Base-by-base conservation (phyloP, 2,888 invertebrate genomes). In the Lasioglossum lativentre region DNA sequence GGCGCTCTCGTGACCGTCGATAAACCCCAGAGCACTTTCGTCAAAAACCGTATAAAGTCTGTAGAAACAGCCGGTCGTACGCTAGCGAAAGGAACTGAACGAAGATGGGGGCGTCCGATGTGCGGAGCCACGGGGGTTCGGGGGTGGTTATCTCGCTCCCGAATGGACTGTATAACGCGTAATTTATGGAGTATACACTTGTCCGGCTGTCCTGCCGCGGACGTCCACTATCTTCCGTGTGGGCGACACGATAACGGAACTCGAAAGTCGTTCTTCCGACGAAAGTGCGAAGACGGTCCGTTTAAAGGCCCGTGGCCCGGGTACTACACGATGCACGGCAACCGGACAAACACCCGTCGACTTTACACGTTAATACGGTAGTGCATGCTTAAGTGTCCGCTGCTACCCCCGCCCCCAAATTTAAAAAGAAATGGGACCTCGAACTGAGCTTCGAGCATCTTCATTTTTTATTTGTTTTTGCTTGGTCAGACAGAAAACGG, bases 131-230 rank as follows among this genome's bases (percentile, higher is more conserved):
- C 47, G 27, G 56, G 78, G 75, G 68, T 16, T 30, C 66, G 80
- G 73, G 68, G 83, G 73, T 71, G 88, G 84, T 90, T 89, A 90
- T 90, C 89, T 90, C 73, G 66, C 78, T 85, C 86, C 74, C 86
- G 89, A 91, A 91, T 90, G 85, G 90, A 89, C 91, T 84, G 87
- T 89, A 92, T 92, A 92, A 92, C 91, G 91, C 86, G 90, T 85
- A 90, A 92, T 92, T 92, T 92, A 92, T 91, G 87, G 88, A 85
- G 84, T 80, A 82, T 89, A 90, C 86, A 90, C 83, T 88, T 84
- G 88, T 90, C 83, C 45, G 59, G 38, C 70, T 76, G 73, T 79
- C 75, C 72, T 47, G 59, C 80, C 56, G 52, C 66, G 70, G 73
- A 70, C 78, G 73, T 86, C 76, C 83, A 40, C 82, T 84, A 89